phyloP scores from a whole-genome alignment of 2,888 invertebrate genomes.

The Macropis europaea region DNA sequence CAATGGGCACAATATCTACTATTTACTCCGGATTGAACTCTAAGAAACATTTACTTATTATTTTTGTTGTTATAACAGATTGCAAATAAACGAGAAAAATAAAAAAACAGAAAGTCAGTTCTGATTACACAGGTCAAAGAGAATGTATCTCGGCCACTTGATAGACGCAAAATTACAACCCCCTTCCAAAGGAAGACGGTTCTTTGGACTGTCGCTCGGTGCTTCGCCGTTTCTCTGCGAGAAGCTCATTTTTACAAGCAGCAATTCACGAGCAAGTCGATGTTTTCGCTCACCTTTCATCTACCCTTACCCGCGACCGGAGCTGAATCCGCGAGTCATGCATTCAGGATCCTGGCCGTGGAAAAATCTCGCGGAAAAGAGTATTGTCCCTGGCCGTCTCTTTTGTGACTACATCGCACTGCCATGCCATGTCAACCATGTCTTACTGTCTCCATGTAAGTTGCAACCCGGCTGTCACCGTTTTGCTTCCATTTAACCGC shows the following conservation, averaged over 20 bases:
- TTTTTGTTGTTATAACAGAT: too few species aligned
- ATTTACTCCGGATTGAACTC: too few species aligned
- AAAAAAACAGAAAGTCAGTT: too few species aligned
- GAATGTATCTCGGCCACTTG: too few species aligned
- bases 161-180: too few species aligned
- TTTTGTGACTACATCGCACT: not conserved
- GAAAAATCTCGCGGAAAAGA: conserved; percentile 16
- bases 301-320: not conserved
- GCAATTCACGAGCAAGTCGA: conserved; percentile 7
- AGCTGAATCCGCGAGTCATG: conserved; percentile 2
- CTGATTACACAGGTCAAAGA: too few species aligned
- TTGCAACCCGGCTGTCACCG: not conserved
- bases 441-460: not conserved
- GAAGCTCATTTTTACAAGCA: not conserved
- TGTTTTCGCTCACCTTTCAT: conserved; percentile 9
- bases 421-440: not conserved
- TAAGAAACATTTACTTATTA: too few species aligned
- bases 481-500: not conserved
- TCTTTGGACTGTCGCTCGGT: not conserved
- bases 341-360: conserved; percentile 12
- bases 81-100: too few species aligned
- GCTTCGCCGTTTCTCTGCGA: not conserved
- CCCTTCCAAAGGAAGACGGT: too few species aligned
- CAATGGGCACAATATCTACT: too few species aligned
- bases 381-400: not conserved